These are phyloP conservation scores for Mesitornis unicolor DNA, from an alignment of 2,113 vertebrate genomes.

Conservation along the genomic window DNA sequence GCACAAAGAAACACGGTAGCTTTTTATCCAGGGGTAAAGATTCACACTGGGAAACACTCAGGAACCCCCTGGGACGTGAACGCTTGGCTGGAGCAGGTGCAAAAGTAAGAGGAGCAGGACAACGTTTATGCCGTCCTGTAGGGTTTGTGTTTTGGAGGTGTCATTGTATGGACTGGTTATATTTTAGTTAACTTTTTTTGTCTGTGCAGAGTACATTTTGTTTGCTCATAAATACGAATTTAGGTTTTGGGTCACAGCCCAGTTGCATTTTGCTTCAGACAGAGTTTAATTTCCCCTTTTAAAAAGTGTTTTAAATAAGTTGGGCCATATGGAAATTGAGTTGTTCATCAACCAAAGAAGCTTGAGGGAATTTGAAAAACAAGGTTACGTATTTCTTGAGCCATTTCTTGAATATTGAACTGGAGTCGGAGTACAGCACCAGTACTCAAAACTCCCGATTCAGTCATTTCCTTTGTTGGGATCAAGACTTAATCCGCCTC, in stretches of 20 bases:
- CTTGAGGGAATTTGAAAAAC: neutral
- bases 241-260: slow-evolving; percentile 25
- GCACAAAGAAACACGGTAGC: rapidly evolving
- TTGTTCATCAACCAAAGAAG: slow-evolving; percentile 1
- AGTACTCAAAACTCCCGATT: neutral
- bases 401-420: neutral
- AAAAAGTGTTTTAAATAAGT: slow-evolving; percentile 29
- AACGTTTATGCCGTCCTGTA: neutral
- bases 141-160: neutral
- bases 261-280: slow-evolving; percentile 23
- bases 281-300: slow-evolving; percentile 24
- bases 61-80: too few relatives aligned
- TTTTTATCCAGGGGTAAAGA: neutral
- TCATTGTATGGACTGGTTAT: neutral
- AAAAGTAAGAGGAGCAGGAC: neutral
- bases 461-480: slow-evolving; percentile 25
- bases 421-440: neutral
- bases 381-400: neutral
- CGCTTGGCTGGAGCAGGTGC: neutral
- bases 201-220: neutral
- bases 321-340: slow-evolving; percentile 1
- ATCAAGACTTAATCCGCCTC: neutral
- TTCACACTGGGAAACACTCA: neutral
- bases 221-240: slow-evolving; percentile 17
- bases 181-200: neutral